Percentiles rank a stretch among this genome's conserved stretches.
phyloP scores from a whole-genome alignment of 2,888 invertebrate genomes.

The Sphecodes monilicornis region DNA sequence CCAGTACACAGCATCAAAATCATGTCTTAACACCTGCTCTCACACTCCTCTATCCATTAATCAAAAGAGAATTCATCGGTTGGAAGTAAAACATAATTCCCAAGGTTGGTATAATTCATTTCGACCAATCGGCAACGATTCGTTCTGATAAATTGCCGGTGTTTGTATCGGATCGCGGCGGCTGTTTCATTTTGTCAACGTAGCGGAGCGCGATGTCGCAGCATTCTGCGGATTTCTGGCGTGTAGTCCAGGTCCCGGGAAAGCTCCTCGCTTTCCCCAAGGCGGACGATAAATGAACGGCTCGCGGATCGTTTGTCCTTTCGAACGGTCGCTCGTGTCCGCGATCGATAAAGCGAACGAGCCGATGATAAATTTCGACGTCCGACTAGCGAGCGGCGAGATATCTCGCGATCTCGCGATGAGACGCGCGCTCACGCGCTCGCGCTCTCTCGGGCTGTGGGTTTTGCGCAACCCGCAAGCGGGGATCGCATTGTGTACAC shows the following conservation, averaged over 20 bases:
- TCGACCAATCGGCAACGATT: not conserved
- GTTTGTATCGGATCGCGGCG: not conserved
- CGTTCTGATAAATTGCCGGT: not conserved
- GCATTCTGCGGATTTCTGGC: slow-evolving; percentile 13
- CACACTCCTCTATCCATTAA: not conserved
- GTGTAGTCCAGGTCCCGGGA: slow-evolving; percentile 7
- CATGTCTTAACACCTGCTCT: not conserved
- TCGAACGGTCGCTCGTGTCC: slow-evolving; percentile 25
- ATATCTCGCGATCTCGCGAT: slow-evolving; percentile 41
- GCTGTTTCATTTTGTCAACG: slow-evolving; percentile 8
- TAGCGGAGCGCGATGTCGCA: not conserved
- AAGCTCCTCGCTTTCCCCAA: slow-evolving; percentile 25
- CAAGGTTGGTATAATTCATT: not conserved
- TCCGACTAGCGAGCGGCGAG: slow-evolving; percentile 17
- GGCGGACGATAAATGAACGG: slow-evolving; percentile 5
- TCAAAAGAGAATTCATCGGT: not conserved
- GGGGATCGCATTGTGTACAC: slow-evolving; percentile 33
- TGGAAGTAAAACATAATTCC: not conserved
- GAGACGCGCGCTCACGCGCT: slow-evolving; percentile 23
- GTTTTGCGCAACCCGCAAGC: slow-evolving; percentile 41
- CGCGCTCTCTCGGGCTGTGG: not conserved
- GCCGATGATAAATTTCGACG: slow-evolving; percentile 62
- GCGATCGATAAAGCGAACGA: slow-evolving; percentile 52
- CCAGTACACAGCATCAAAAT: not conserved
- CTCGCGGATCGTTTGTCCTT: slow-evolving; percentile 43